Conservation (phyloP, 2,797 vertebrate genomes). For the Scolopax rusticola region DNA sequence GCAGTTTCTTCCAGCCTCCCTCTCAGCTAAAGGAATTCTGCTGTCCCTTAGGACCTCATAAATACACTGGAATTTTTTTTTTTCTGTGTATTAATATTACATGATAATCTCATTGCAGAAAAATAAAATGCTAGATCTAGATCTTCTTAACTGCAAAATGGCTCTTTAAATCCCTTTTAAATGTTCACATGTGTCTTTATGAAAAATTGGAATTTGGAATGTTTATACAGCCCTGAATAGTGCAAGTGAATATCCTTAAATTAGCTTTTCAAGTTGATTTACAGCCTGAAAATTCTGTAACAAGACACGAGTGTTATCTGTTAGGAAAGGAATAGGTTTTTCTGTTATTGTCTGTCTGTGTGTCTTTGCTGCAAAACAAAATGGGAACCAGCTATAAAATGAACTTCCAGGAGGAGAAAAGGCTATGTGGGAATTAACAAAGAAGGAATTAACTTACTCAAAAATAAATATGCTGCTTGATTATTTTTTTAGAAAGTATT, state of each 20-base stretch:
- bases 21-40: slow-evolving; percentile 48
- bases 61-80: slow-evolving; percentile 72
- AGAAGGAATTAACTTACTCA: slow-evolving; percentile 26
- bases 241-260: slow-evolving; percentile 64
- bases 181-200: slow-evolving; percentile 72
- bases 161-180: slow-evolving; percentile 66
- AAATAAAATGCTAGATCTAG: slow-evolving; percentile 44
- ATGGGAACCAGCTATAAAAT: slow-evolving; percentile 48
- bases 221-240: slow-evolving; percentile 69
- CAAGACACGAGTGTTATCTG: slow-evolving; percentile 54
- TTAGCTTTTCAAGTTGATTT: slow-evolving; percentile 69
- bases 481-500: background rate
- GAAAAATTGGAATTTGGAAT: slow-evolving; percentile 74
- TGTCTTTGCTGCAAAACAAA: slow-evolving; percentile 39
- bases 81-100: slow-evolving; percentile 70
- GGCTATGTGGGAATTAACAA: slow-evolving; percentile 35
- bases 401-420: slow-evolving; percentile 17
- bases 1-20: slow-evolving; percentile 51
- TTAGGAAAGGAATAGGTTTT: slow-evolving; percentile 37
- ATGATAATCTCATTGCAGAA: slow-evolving; percentile 63
- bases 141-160: slow-evolving; percentile 69
- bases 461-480: background rate
- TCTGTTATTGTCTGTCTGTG: slow-evolving; percentile 36
- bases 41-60: slow-evolving; percentile 70
- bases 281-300: slow-evolving; percentile 66